Percentiles rank a stretch among this genome's conserved stretches.
Evolutionary conservation across 2,797 vertebrate genomes (phyloP).

Genomic region (Dermochelys coriacea): DNA sequence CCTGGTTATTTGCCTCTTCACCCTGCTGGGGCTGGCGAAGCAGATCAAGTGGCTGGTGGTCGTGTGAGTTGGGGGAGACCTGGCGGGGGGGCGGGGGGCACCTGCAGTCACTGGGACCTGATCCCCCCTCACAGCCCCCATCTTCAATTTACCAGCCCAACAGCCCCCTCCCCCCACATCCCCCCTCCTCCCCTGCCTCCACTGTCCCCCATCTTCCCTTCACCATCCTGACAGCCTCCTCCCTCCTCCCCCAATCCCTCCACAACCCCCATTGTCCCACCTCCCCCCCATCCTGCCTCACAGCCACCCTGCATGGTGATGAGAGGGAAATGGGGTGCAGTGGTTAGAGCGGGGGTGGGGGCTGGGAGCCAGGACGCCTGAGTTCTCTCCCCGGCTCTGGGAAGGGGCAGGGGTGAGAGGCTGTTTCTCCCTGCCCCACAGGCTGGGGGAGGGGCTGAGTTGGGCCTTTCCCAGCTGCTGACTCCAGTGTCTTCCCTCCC

Average conservation of each 20-base stretch:
- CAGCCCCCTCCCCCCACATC: neutral
- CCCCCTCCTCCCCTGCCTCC: too few relatives aligned
- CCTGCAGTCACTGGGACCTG: neutral
- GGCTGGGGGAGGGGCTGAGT: neutral
- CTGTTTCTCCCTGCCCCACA: neutral
- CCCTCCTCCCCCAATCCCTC: too few relatives aligned
- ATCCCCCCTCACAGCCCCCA: neutral
- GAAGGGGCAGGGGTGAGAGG: neutral
- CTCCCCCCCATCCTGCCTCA: too few relatives aligned
- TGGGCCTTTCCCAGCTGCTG: neutral
- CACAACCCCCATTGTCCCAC: too few relatives aligned
- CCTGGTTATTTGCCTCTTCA: constrained; percentile 92
- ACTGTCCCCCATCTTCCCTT: too few relatives aligned
- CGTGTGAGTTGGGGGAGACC: constrained; percentile 82
- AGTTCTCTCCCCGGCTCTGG: neutral
- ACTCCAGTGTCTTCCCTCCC: neutral
- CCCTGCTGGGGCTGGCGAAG: constrained; percentile 91
- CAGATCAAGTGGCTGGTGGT: constrained; percentile 94
- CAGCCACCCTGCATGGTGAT: too few relatives aligned
- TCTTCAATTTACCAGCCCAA: neutral
- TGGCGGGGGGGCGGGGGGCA: neutral
- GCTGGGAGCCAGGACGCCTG: neutral
- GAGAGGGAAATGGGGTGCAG: neutral
- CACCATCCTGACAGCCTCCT: too few relatives aligned
- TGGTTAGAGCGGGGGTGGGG: neutral